These are phyloP conservation scores for Hybognathus amarus DNA, from an alignment of 2,797 vertebrate species.

Conservation along the genomic window DNA sequence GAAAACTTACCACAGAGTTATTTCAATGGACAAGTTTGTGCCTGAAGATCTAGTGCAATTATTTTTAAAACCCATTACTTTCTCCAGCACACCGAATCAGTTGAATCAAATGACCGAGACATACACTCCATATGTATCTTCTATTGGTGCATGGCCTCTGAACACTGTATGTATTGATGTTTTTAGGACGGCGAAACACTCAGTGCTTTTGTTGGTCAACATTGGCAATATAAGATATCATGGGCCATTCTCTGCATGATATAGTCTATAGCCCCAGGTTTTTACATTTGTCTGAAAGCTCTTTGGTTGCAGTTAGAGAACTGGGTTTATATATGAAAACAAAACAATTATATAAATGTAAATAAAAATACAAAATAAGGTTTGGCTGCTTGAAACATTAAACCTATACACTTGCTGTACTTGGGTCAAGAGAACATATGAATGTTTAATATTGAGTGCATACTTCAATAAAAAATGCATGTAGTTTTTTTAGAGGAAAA, in stretches of 20 bases:
- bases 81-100: neutral
- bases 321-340: neutral
- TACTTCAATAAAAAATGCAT: slow-evolving; percentile 57
- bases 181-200: neutral
- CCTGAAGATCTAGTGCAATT: neutral
- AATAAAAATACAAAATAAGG: neutral
- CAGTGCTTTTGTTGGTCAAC: slow-evolving; percentile 1
- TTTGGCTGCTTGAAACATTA: slow-evolving; percentile 1
- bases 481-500: neutral
- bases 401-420: slow-evolving; percentile 27
- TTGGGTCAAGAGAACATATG: slow-evolving; percentile 43
- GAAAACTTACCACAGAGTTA: neutral
- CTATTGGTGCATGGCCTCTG: neutral
- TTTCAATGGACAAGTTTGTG: neutral
- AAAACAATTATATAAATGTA: neutral
- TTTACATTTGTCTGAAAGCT: neutral
- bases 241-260: neutral
- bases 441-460: slow-evolving; percentile 60
- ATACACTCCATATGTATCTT: neutral
- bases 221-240: neutral
- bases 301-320: neutral
- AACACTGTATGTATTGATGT: neutral
- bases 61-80: neutral
- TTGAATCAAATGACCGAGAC: neutral
- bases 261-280: neutral